Evolutionary conservation across 2,888 invertebrate genomes (phyloP).

Genomic region (Parnassius apollo): DNA sequence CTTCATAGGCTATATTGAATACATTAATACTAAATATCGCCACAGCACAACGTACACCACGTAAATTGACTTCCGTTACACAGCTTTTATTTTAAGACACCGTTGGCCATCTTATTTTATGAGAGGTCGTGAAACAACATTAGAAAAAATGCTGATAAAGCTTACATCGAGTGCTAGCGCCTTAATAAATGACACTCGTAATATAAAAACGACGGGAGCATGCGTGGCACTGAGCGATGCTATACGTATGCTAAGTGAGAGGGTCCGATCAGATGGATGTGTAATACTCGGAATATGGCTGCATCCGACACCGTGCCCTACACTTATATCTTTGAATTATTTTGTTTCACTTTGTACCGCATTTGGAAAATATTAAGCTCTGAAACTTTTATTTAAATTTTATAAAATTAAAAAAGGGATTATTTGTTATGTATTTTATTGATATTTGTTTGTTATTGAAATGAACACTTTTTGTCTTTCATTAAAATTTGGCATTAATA

Average conservation of each 20-base stretch:
- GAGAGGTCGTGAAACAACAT: neutral
- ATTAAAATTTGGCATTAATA: too few relatives aligned
- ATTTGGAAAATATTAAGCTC: neutral
- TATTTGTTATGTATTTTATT: too few relatives aligned
- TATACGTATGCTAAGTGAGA: slow-evolving; percentile 65
- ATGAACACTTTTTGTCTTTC: too few relatives aligned
- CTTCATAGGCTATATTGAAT: too few relatives aligned
- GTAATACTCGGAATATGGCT: slow-evolving; percentile 44
- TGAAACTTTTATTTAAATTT: too few relatives aligned
- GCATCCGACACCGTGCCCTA: slow-evolving; percentile 35
- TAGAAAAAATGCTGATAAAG: neutral
- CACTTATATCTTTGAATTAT: slow-evolving; percentile 33
- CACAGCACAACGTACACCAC: too few relatives aligned
- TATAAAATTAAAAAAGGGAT: too few relatives aligned
- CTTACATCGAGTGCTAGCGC: slow-evolving; percentile 1
- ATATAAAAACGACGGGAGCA: slow-evolving; percentile 32
- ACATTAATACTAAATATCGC: too few relatives aligned
- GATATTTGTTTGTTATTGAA: too few relatives aligned
- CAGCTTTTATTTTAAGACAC: neutral
- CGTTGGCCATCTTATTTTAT: neutral
- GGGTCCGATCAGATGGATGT: slow-evolving; percentile 54
- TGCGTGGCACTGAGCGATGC: slow-evolving; percentile 51
- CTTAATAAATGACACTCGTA: slow-evolving; percentile 11
- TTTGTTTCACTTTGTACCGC: slow-evolving; percentile 32
- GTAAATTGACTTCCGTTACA: neutral